Conservation (phyloP, 2,797 vertebrate genomes). For the Mormyrus proboscirostris region DNA sequence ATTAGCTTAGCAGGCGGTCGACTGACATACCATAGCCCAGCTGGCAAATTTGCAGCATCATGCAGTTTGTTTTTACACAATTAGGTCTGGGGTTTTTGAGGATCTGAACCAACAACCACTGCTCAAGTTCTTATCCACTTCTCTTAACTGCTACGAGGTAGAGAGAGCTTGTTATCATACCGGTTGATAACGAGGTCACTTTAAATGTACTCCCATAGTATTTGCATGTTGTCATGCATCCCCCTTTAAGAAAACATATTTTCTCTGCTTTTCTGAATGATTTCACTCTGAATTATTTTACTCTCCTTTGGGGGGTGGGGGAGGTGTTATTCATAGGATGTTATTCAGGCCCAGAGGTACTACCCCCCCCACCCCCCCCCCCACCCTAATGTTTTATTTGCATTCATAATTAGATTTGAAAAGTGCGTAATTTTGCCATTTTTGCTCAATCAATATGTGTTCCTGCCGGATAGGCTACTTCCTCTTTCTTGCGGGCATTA, state of each 20-base stretch:
- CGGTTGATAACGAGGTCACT: not conserved
- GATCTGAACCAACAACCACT: not conserved
- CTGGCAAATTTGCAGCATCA: not conserved
- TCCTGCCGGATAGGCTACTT: slow-evolving; percentile 41
- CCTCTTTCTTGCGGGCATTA: slow-evolving; percentile 37
- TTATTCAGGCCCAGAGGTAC: not conserved
- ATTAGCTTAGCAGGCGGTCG: not conserved
- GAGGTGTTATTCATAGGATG: not conserved
- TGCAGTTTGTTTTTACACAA: not conserved
- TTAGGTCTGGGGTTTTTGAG: not conserved
- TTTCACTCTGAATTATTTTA: not conserved
- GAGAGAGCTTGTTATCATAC: not conserved
- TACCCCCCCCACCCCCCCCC: not conserved
- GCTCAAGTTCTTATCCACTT: not conserved
- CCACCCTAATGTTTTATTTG: slow-evolving; percentile 34
- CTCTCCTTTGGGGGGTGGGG: not conserved
- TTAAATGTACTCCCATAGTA: not conserved
- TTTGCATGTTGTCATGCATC: not conserved
- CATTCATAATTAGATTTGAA: slow-evolving; percentile 51
- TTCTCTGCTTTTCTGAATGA: not conserved
- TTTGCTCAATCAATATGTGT: slow-evolving; percentile 38
- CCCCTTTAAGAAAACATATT: not conserved
- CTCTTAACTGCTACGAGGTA: not conserved
- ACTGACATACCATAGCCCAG: not conserved
- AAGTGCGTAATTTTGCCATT: slow-evolving; percentile 48